Percentiles rank a stretch among this genome's conserved stretches.
These are phyloP conservation scores for Zosterops lateralis DNA, from an alignment of 2,113 vertebrate genomes.

Conservation along the genomic window DNA sequence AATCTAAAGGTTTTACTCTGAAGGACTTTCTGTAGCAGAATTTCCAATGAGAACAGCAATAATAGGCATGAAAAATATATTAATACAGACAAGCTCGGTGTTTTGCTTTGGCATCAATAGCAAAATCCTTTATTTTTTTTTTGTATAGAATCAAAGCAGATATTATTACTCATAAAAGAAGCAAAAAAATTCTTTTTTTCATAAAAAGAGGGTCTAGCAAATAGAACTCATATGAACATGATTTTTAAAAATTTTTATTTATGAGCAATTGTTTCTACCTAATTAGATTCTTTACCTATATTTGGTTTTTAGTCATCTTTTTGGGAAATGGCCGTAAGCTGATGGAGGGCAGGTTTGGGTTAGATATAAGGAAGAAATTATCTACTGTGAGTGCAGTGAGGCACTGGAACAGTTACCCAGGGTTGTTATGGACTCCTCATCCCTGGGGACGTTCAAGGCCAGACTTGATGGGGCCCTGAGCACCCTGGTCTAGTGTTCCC, in stretches of 20 bases:
- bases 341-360: rapidly evolving
- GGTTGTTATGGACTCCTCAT: not conserved
- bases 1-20: not conserved
- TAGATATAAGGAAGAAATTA: not conserved
- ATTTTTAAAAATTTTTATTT: not conserved
- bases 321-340: not conserved
- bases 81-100: not conserved
- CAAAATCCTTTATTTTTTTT: not conserved
- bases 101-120: not conserved
- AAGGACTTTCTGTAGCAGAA: not conserved
- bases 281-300: not conserved
- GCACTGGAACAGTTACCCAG: not conserved
- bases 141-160: not conserved
- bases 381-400: not conserved
- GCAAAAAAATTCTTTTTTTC: not conserved
- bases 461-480: not conserved
- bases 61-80: not conserved
- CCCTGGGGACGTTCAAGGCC: not conserved
- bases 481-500: not conserved
- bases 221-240: not conserved
- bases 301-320: not conserved
- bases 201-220: not conserved
- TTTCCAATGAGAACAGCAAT: not conserved
- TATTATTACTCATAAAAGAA: not conserved
- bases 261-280: not conserved